Evolutionary conservation across 1,140 invertebrate genomes (phyloP), one percentile per base, ranked within the genome.

Genomic region (Rhynchophorus ferrugineus): DNA sequence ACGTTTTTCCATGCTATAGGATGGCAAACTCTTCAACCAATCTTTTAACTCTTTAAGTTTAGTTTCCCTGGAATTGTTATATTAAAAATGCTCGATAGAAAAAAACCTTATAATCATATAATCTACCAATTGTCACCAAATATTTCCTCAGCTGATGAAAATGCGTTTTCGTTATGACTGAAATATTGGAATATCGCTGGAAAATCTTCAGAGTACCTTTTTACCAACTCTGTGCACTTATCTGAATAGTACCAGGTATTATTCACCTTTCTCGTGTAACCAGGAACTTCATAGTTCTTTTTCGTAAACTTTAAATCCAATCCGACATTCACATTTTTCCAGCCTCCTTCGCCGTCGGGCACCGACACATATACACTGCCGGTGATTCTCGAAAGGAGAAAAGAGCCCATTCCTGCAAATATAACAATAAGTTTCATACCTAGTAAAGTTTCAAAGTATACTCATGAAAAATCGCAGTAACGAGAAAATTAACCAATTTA

Each of bases 221-320:
- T 61, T 13, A 96, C 77, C 1, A 86, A 67, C n/a, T 84, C 71
- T 0, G 91, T 60, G 9, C 85, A 79, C 60, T 87, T 83, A n/a
- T 73, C 59, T 1, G 91, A 91, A 66, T 94, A 96, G 5, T 79
- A 66, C 92, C 92, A 96, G 17, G 77, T 68, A 55, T 78, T 78
- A 11, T 78, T 76, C 0, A 75, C 65, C 64, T 83, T 87, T 43
- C 75, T 84, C 0, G 91, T 92, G 65, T 85, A 95, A 7, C 91
- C 91, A 19, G 82, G 77, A 0, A 91, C 76, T 70, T 87, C 73
- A 65, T 77, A 75, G 58, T 81, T 80, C 66, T 86, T 83, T 68
- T 89, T 92, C 44, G 85, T 90, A 61, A 87, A 91, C 68, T 97
- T 98, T 1, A 98, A 73, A 69, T 94, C 91, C 8, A 98, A 73